These are phyloP conservation scores for Spinibarbus caldwelli DNA, from an alignment of 2,797 vertebrate genomes.

Conservation along the genomic window DNA sequence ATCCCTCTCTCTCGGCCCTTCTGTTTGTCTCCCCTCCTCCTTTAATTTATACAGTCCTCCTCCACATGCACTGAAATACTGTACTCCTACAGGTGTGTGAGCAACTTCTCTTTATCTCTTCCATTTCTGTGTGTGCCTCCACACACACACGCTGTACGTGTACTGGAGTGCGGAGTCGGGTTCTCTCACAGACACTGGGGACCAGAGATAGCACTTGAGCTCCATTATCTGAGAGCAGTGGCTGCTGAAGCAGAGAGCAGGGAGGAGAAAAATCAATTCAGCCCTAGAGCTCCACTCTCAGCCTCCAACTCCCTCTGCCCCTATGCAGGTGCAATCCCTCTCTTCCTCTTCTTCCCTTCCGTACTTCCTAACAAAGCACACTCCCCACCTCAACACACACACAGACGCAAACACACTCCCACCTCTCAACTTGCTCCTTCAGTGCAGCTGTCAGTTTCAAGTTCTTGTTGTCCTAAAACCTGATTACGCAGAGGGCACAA, in stretches of 20 bases:
- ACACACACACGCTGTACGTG: constrained; percentile 27
- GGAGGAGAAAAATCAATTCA: constrained; percentile 51
- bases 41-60: constrained; percentile 6
- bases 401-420: neutral
- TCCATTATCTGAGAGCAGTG: constrained; percentile 56
- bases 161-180: constrained; percentile 42
- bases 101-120: constrained; percentile 31
- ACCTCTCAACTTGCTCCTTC: constrained; percentile 25
- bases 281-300: constrained; percentile 42
- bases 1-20: constrained; percentile 2
- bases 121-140: neutral
- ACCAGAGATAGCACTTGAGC: constrained; percentile 54
- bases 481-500: constrained; percentile 40
- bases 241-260: constrained; percentile 45
- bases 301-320: constrained; percentile 31
- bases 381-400: neutral
- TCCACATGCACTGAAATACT: constrained; percentile 12
- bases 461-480: constrained; percentile 45
- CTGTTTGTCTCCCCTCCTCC: neutral
- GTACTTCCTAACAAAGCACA: constrained; percentile 25
- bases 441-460: constrained; percentile 25
- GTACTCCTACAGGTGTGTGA: constrained; percentile 39
- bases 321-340: constrained; percentile 45
- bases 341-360: constrained; percentile 31
- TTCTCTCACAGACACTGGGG: constrained; percentile 54